These are phyloP conservation scores for Oreotragus oreotragus DNA, from an alignment of 2,113 vertebrate species.

Conservation along the genomic window DNA sequence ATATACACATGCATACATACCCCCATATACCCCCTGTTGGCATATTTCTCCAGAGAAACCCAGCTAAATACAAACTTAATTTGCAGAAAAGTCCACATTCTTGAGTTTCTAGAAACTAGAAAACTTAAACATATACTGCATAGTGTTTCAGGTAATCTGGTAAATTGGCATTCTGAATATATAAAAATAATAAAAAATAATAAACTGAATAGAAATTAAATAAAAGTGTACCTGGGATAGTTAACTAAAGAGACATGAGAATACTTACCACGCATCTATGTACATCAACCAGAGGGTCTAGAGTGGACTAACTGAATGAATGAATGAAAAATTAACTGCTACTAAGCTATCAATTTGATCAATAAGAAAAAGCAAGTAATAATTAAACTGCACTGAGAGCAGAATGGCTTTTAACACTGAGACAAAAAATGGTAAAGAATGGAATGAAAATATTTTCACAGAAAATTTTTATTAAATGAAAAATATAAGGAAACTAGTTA, in stretches of 20 bases:
- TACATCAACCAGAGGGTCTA: not conserved
- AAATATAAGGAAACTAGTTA: not conserved
- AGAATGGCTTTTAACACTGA: not conserved
- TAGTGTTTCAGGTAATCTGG: not conserved
- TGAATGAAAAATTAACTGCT: not conserved
- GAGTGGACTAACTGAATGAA: not conserved
- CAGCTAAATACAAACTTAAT: not conserved
- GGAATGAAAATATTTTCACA: not conserved
- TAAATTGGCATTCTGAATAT: not conserved
- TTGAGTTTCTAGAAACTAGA: not conserved
- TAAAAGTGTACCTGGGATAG: not conserved
- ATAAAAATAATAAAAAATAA: slow-evolving; percentile 3
- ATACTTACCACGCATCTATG: not conserved
- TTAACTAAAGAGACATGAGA: not conserved
- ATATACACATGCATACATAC: not conserved
- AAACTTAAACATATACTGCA: not conserved
- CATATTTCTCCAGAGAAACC: not conserved
- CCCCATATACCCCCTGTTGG: fast-evolving
- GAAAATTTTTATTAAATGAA: not conserved
- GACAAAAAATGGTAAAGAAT: not conserved
- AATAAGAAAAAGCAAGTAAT: not conserved
- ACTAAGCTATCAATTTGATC: not conserved
- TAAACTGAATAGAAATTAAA: not conserved
- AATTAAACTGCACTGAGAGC: not conserved
- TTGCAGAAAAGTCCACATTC: not conserved